Percentiles rank a stretch among this genome's conserved stretches.
Evolutionary conservation across 2,113 vertebrate genomes (phyloP).

Genomic region (Indicator indicator): DNA sequence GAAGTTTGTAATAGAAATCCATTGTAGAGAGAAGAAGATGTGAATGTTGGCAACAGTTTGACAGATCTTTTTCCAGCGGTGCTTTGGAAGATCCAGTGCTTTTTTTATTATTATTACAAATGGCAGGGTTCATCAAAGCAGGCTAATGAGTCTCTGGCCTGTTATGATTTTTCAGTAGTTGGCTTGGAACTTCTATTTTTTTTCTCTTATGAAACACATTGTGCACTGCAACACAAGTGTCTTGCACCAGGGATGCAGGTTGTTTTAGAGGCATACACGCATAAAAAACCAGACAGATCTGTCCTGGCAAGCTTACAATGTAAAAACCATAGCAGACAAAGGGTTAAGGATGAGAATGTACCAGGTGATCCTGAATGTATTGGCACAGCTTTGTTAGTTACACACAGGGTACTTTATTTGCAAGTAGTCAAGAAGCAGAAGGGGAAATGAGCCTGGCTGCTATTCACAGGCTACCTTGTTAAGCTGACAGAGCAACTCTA

Average conservation of each 20-base stretch:
- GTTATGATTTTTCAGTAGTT: background rate
- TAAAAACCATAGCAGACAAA: background rate
- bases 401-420: background rate
- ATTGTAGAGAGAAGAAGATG: background rate
- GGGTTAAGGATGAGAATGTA: background rate
- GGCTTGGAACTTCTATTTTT: background rate
- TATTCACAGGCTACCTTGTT: background rate
- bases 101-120: background rate
- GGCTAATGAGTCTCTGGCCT: background rate
- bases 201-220: background rate
- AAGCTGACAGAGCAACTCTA: background rate
- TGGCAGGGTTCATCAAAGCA: background rate
- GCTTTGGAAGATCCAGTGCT: background rate
- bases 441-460: background rate
- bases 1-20: conserved; percentile 23
- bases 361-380: background rate
- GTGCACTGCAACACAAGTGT: background rate
- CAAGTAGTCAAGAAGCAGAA: background rate
- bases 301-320: background rate
- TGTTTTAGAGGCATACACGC: background rate
- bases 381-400: background rate
- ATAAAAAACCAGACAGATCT: background rate
- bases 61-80: background rate
- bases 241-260: background rate
- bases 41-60: background rate